Percentiles rank a stretch among this genome's conserved stretches.
Evolutionary conservation across 1,140 invertebrate species (phyloP).

Genomic region (Aphelenchoides fujianensis): DNA sequence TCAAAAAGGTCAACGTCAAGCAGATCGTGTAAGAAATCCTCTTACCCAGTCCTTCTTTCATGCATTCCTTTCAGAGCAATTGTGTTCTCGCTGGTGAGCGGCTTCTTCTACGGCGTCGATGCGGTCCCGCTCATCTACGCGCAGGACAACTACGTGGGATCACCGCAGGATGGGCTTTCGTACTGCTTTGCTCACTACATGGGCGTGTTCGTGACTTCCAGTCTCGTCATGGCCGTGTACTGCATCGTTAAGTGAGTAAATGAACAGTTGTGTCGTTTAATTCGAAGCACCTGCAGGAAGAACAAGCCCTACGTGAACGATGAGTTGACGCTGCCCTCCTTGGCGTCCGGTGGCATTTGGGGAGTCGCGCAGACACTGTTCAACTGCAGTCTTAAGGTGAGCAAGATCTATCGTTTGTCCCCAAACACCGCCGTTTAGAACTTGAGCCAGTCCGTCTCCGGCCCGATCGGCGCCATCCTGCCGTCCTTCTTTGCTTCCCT

Average conservation of each 20-base stretch:
- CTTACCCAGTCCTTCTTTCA: no score
- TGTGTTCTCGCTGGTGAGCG: neutral
- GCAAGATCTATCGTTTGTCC: no score
- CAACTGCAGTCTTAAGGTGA: no score
- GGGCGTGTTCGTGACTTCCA: constrained; percentile 18
- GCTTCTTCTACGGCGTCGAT: constrained; percentile 12
- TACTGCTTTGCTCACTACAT: constrained; percentile 18
- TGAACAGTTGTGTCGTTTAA: no score
- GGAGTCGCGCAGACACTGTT: constrained; percentile 7
- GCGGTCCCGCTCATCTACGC: neutral
- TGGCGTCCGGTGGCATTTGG: neutral
- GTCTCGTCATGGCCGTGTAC: neutral
- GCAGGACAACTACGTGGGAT: neutral
- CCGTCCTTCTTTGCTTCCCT: neutral
- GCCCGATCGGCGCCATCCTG: constrained; percentile 10
- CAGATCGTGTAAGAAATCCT: no score
- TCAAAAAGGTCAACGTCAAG: no score
- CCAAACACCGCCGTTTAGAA: neutral
- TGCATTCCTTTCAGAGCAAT: no score
- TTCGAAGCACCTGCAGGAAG: no score
- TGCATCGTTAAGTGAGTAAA: neutral
- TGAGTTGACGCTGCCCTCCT: constrained; percentile 5
- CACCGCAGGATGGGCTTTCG: constrained; percentile 8
- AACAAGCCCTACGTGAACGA: constrained; percentile 9
- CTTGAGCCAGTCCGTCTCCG: neutral